Evolutionary conservation across 2,113 vertebrate genomes (phyloP), one percentile per base, ranked within the genome.

Genomic region (Heliornis fulica): DNA sequence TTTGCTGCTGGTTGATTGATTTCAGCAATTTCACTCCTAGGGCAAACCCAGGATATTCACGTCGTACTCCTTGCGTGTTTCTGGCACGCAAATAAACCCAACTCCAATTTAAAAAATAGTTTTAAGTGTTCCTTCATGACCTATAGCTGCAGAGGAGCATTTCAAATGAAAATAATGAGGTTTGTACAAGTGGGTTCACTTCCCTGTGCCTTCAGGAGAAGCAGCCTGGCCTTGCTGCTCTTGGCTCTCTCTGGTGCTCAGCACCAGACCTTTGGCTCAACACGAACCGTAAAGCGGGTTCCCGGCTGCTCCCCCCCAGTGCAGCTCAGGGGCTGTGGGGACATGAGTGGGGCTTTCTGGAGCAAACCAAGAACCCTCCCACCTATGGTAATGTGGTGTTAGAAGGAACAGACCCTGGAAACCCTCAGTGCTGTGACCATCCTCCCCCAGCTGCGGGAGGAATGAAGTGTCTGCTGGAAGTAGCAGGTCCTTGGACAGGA

Each of bases 151-250:
- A 88, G 77, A 94, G 89, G 83, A 95, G 56, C 91, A 87, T 91
- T 97, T 96, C 89, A 96, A 97, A 97, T 97, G 97, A 95, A 96
- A 98, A 94, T 97, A 97, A 97, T 92, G 93, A 97, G 92, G 75
- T 95, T 97, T 90, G 83, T 96, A 82, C 32, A 15, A 68, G 43
- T 40, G 95, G 53, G 28, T 87, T 93, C 71, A 75, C 78, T 83
- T 91, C 61, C 72, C 91, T 74, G 3, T 34, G 60, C 91, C 53
- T 57, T 75, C 19, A 48, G 90, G 95, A 94, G 97, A 74, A 93
- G 41, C 86, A 86, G 48, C 54, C 20, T 50, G 89, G 66, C 91
- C 57, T 7, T 56, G 87, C 80, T 69, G 83, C 83, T 59, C 76
- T 40, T 65, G 59, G 57, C 69, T 84, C 45, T 41, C 26, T 19